phyloP scores from a whole-genome alignment of 2,113 vertebrate genomes.

The Parus major region DNA sequence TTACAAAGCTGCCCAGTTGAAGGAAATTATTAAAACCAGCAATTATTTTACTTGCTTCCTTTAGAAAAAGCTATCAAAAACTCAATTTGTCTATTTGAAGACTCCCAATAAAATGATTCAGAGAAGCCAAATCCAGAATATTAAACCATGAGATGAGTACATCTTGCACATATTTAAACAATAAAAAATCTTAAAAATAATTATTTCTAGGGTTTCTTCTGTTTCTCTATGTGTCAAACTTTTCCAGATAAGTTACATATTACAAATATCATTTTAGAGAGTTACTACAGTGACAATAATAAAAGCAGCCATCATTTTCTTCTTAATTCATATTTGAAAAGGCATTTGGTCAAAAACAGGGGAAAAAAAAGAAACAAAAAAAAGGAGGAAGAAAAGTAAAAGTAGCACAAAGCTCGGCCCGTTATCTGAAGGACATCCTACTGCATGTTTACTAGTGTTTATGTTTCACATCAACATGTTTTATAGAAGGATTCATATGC shows the following conservation, averaged over 20 bases:
- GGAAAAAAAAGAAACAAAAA: background rate
- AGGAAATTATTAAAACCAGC: constrained; percentile 1
- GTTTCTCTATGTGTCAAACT: constrained; percentile 7
- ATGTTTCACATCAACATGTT: constrained; percentile 63
- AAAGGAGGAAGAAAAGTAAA: background rate
- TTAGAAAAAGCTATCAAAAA: background rate
- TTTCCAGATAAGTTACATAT: background rate
- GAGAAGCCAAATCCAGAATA: background rate
- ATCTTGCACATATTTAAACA: background rate
- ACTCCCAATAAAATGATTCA: background rate
- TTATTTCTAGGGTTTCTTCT: background rate
- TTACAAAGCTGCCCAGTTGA: background rate
- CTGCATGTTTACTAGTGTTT: constrained; percentile 56
- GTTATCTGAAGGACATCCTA: constrained; percentile 28
- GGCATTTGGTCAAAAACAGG: background rate
- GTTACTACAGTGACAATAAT: background rate
- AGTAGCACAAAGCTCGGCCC: background rate
- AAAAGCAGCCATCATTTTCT: background rate
- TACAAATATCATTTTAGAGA: background rate
- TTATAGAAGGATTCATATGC: constrained; percentile 76
- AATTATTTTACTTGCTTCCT: background rate
- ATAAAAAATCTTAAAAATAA: background rate
- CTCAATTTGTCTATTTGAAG: constrained; percentile 8
- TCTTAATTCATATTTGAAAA: constrained; percentile 29
- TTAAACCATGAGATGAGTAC: background rate